Conservation (phyloP, 2,797 vertebrate species). For the Clarias laeviceps region DNA sequence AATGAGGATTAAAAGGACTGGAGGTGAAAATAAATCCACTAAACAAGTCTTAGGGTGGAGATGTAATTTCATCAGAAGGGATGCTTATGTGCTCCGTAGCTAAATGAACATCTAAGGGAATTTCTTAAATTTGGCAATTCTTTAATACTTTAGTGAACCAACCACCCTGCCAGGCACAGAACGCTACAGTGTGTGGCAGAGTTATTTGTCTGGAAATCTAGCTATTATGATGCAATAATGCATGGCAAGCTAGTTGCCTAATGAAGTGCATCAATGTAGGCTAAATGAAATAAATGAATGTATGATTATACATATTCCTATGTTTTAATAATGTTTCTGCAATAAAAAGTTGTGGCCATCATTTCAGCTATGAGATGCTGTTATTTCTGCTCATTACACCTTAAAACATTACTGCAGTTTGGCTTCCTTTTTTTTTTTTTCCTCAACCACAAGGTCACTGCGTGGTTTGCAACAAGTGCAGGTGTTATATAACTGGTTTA, state of each 20-base stretch:
- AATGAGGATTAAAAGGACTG: conserved; percentile 44
- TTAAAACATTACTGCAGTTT: not conserved
- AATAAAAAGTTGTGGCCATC: not conserved
- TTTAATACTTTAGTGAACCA: not conserved
- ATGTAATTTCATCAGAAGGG: conserved; percentile 28
- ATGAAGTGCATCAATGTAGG: not conserved
- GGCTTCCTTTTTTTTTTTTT: not conserved
- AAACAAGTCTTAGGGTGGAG: not conserved
- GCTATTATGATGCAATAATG: not conserved
- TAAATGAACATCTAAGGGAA: conserved; percentile 1
- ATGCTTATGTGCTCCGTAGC: conserved; percentile 34
- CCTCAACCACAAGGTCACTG: not conserved
- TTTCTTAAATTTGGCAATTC: not conserved
- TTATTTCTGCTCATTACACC: not conserved
- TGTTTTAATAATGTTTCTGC: not conserved
- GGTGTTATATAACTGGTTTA: not conserved
- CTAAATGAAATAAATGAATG: not conserved
- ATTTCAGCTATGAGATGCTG: not conserved
- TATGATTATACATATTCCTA: not conserved
- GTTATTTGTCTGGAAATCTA: not conserved
- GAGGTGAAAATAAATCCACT: conserved; percentile 26
- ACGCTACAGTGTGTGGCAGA: not conserved
- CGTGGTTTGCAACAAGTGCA: not conserved
- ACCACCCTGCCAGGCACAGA: not conserved
- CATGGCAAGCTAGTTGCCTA: not conserved